These are phyloP conservation scores for Drosophila lutescens DNA, from an alignment of 2,888 invertebrate species.

Conservation along the genomic window DNA sequence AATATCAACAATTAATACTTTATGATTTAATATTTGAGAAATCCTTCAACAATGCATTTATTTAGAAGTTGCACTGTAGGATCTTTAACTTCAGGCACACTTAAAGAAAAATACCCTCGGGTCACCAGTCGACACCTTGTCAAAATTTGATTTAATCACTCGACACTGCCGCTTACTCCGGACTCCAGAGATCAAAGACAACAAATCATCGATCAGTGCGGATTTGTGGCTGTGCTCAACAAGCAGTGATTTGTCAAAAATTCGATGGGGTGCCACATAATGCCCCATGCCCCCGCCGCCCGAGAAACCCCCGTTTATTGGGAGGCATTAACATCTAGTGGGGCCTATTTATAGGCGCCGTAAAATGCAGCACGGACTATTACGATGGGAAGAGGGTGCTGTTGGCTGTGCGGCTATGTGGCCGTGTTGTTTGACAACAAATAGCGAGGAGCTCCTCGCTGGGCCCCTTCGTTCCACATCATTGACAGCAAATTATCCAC, in stretches of 20 bases:
- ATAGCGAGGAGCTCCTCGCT: conserved; percentile 63
- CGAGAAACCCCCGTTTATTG: conserved; percentile 11
- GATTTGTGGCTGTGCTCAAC: conserved; percentile 47
- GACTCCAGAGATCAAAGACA: conserved; percentile 67
- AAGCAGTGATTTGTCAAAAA: conserved; percentile 64
- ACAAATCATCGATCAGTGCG: conserved; percentile 73
- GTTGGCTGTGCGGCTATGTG: not conserved
- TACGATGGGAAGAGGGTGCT: conserved; percentile 58
- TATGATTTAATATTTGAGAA: too few species aligned
- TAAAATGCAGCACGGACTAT: conserved; percentile 75
- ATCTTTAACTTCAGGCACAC: conserved; percentile 9
- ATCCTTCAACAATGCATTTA: too few species aligned
- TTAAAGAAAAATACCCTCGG: conserved; percentile 1
- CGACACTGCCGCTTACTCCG: conserved; percentile 44
- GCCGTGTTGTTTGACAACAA: conserved; percentile 73
- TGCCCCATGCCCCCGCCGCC: conserved; percentile 8
- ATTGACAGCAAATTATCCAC: conserved; percentile 84
- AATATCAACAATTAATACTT: too few species aligned
- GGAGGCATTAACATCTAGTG: conserved; percentile 70
- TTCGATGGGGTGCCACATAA: conserved; percentile 34
- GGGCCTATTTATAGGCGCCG: conserved; percentile 60
- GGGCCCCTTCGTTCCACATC: conserved; percentile 80
- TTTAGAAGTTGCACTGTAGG: conserved; percentile 7
- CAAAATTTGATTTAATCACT: conserved; percentile 75
- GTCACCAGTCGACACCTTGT: conserved; percentile 66